phyloP scores from a whole-genome alignment of 2,113 vertebrate species.

The Ascaphus truei region DNA sequence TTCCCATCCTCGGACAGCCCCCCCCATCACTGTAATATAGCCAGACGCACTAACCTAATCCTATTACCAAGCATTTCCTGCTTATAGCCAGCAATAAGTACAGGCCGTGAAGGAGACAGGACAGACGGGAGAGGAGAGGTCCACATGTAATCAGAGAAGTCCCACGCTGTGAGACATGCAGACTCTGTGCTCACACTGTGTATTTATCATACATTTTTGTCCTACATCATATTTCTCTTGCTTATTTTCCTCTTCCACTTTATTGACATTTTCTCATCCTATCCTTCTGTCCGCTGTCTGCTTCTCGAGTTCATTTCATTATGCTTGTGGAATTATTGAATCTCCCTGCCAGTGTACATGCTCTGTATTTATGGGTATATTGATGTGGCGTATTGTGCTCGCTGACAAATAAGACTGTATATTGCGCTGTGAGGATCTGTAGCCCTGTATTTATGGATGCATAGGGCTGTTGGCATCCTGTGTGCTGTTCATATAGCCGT shows the following conservation, averaged over 20 bases:
- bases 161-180: not conserved
- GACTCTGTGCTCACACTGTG: constrained; percentile 16
- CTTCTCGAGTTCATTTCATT: constrained; percentile 1
- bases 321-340: not conserved
- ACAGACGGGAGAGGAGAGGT: not conserved
- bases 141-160: no score
- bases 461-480: not conserved
- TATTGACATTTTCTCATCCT: not conserved
- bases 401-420: not conserved
- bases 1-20: not conserved
- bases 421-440: not conserved
- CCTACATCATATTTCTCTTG: no score
- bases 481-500: not conserved
- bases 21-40: not conserved
- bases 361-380: constrained; percentile 3
- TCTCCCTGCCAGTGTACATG: not conserved
- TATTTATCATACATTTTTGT: constrained; percentile 14
- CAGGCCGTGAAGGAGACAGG: not conserved
- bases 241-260: not conserved
- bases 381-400: constrained; percentile 8
- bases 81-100: not conserved
- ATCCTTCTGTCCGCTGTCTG: not conserved
- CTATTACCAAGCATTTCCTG: not conserved
- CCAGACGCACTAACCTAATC: not conserved
- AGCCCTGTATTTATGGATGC: not conserved